phyloP scores from a whole-genome alignment of 2,113 vertebrate species.

The Pedetes capensis region DNA sequence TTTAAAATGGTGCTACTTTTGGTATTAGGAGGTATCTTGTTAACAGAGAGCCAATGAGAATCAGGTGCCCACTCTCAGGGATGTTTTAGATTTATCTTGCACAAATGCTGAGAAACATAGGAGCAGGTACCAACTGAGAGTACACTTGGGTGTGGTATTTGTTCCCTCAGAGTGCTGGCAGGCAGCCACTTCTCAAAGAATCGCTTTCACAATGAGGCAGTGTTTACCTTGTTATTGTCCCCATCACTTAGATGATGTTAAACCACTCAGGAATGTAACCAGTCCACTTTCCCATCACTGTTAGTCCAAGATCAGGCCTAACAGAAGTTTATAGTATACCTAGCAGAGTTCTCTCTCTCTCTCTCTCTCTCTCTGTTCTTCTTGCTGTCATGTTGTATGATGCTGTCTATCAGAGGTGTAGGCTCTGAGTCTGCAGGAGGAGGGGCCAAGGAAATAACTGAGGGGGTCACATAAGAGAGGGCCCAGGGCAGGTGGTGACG shows the following conservation, averaged over 20 bases:
- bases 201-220: background rate
- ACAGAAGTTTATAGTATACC: background rate
- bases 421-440: background rate
- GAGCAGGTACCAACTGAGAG: background rate
- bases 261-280: background rate
- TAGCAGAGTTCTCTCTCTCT: background rate
- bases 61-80: background rate
- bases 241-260: background rate
- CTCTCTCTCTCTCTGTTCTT: background rate
- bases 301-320: background rate
- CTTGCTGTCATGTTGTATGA: background rate
- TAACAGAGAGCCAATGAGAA: constrained; percentile 16
- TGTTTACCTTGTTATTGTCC: background rate
- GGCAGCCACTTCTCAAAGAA: background rate
- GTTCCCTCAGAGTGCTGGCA: background rate
- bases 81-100: background rate
- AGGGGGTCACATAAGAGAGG: background rate
- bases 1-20: background rate
- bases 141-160: background rate
- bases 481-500: background rate
- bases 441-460: background rate
- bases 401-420: background rate
- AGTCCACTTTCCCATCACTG: background rate
- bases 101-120: background rate
- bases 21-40: background rate